Evolutionary conservation across 2,113 vertebrate species (phyloP).

Genomic region (Podiceps cristatus): DNA sequence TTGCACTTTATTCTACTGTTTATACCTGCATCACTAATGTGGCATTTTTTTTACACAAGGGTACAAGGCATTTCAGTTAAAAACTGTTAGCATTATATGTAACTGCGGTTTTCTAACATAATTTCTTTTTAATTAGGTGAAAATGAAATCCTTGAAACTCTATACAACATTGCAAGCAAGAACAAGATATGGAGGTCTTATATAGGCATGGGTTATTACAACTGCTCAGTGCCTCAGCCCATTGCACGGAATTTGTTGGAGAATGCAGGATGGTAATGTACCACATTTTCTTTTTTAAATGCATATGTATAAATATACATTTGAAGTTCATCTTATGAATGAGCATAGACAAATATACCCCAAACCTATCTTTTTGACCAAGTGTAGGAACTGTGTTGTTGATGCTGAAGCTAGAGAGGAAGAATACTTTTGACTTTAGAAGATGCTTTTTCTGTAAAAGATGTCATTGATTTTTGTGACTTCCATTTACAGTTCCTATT

Average conservation of each 20-base stretch:
- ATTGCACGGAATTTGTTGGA: constrained; percentile 93
- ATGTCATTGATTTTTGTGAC: neutral
- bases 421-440: neutral
- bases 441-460: neutral
- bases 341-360: neutral
- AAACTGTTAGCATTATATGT: neutral
- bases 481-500: neutral
- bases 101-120: neutral
- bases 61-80: neutral
- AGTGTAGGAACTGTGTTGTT: neutral
- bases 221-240: constrained; percentile 90
- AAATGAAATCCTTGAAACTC: constrained; percentile 90
- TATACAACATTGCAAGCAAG: constrained; percentile 88
- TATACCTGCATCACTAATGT: neutral
- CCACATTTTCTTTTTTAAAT: neutral
- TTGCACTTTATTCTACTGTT: neutral
- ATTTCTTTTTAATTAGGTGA: constrained; percentile 84
- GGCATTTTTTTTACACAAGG: neutral
- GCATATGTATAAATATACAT: accelerated
- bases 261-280: constrained; percentile 95
- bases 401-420: neutral
- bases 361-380: neutral
- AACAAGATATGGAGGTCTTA: constrained; percentile 97
- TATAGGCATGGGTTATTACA: constrained; percentile 99
- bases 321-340: neutral